Evolutionary conservation across 2,888 invertebrate species (phyloP), one percentile per base, ranked within the genome.

Genomic region (Eupithecia subfuscata): DNA sequence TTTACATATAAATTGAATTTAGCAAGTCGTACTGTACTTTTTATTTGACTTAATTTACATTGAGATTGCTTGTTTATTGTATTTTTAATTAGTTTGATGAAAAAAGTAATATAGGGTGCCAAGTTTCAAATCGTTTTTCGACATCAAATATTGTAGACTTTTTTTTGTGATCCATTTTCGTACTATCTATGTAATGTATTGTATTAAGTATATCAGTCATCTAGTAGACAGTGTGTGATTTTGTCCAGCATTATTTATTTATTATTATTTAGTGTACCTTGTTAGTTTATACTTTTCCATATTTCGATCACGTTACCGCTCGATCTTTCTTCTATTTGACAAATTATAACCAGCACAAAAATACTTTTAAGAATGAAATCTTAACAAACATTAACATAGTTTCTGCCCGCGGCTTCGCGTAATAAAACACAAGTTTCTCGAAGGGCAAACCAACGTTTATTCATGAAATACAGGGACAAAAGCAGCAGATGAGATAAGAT

Each of bases 1-100:
- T 81, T 80, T 78, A 75, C 80, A 80, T 82, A 74, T 82, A 79
- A 79, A 82, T 82, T 79, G 74, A 81, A 78, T 78, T 72, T 75
- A 75, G 78, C 73, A 78, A 73, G 52, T 71, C 70, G 71, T 71
- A 65, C 71, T 79, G 63, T 67, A 76, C 22, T 64, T 78, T 76
- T 79, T 75, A 76, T 75, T 75, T 76, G 73, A 70, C 75, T 73
- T 77, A 60, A 70, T 78, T 78, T 69, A 45, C 67, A 74, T 67
- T 48, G 70, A 60, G 40, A 75, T 60, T 70, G n/a, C 48, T 69
- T 37, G 52, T 71, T 64, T 11, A 48, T 52, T 40, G 64, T 64
- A 64, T 64, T 64, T 25, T 64, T 64, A 34, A 64, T 60, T 60
- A 60, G 25, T 25, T 60, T 60, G 60, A 60, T 14, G 56, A 14